phyloP scores from a whole-genome alignment of 2,113 vertebrate genomes.

The Dryoscopus gambensis region DNA sequence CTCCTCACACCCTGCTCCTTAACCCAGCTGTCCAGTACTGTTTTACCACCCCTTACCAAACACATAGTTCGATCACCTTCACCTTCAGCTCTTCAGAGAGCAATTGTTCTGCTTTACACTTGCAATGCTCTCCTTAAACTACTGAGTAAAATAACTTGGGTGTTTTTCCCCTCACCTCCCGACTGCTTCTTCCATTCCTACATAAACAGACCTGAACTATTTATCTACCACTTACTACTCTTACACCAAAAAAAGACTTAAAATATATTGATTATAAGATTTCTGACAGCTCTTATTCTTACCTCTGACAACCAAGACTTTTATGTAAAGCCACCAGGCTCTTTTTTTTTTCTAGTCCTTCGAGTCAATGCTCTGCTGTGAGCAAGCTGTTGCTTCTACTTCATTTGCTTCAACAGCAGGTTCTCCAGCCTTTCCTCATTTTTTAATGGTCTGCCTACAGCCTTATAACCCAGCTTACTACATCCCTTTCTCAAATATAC shows the following conservation, averaged over 20 bases:
- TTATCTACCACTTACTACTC: neutral
- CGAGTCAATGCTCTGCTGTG: neutral
- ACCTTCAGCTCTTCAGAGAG: neutral
- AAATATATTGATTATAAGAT: neutral
- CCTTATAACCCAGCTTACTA: neutral
- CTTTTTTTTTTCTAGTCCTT: neutral
- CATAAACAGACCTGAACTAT: neutral
- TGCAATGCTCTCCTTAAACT: neutral
- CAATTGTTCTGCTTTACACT: neutral
- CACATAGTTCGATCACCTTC: neutral
- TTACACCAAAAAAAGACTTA: neutral
- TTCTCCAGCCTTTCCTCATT: neutral
- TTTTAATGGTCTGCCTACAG: neutral
- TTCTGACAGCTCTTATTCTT: neutral
- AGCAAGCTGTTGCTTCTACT: neutral
- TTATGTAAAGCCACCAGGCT: neutral
- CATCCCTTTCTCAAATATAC: neutral
- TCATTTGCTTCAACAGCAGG: neutral
- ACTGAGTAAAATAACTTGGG: neutral
- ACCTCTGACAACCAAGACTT: neutral
- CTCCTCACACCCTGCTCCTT: neutral
- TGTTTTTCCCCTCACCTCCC: neutral
- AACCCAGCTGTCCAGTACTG: neutral
- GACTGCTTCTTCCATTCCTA: neutral
- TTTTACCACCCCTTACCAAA: neutral